Evolutionary conservation across 2,797 vertebrate genomes (phyloP).

Genomic region (Scolopax rusticola): DNA sequence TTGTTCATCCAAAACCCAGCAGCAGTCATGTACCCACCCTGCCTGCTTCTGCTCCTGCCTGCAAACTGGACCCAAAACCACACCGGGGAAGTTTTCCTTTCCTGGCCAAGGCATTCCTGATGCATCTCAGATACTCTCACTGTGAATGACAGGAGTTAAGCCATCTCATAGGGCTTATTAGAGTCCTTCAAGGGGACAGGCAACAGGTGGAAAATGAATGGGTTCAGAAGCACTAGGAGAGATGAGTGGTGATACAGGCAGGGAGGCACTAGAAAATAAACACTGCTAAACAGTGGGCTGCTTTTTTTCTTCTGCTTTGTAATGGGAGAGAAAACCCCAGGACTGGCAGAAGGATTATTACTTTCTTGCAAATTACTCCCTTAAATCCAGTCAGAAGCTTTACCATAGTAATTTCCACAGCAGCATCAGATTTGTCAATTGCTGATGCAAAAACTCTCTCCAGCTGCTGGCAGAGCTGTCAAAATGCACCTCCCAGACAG

Average conservation of each 20-base stretch:
- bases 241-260: not conserved
- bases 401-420: not conserved
- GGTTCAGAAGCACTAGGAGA: not conserved
- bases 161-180: not conserved
- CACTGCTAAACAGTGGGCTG: not conserved
- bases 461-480: not conserved
- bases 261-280: not conserved
- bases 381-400: not conserved
- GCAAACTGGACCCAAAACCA: not conserved
- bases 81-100: not conserved
- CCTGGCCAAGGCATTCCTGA: not conserved
- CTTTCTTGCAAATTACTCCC: not conserved
- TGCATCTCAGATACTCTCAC: not conserved
- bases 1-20: not conserved
- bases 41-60: not conserved
- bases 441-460: not conserved
- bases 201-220: not conserved
- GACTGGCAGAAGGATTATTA: not conserved
- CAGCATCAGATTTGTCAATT: not conserved
- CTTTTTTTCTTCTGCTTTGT: not conserved
- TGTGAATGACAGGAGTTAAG: not conserved
- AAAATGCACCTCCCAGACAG: not conserved
- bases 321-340: not conserved
- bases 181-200: not conserved
- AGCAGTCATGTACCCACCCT: fast-evolving